Conservation (phyloP, 2,888 invertebrate genomes). For the Anthophora plumipes region DNA sequence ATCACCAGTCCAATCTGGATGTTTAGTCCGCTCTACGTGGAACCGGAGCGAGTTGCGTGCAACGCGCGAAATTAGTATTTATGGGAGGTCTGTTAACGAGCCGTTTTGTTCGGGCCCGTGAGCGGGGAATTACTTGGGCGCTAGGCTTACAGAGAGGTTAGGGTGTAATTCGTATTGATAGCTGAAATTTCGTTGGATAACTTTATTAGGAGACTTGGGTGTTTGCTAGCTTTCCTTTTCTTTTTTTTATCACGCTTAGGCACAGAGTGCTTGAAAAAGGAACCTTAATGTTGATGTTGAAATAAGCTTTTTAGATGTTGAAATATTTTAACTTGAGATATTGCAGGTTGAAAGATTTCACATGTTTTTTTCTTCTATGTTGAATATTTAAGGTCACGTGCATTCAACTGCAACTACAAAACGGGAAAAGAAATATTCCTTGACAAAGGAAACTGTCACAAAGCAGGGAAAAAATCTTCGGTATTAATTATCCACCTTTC, state of each 20-base stretch:
- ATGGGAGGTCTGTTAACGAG: constrained; percentile 40
- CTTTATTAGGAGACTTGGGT: neutral
- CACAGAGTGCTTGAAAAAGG: too few species aligned
- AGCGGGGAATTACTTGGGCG: constrained; percentile 75
- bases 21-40: constrained; percentile 13
- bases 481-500: too few species aligned
- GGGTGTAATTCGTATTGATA: constrained; percentile 2
- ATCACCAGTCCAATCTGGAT: constrained; percentile 23
- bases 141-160: neutral
- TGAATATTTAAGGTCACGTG: too few species aligned
- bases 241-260: neutral
- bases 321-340: too few species aligned
- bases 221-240: neutral
- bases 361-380: too few species aligned
- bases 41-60: constrained; percentile 44
- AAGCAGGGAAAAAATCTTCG: too few species aligned
- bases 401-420: too few species aligned
- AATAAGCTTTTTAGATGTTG: too few species aligned
- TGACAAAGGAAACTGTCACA: too few species aligned
- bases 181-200: neutral
- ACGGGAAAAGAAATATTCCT: too few species aligned
- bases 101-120: constrained; percentile 58
- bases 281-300: too few species aligned
- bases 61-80: constrained; percentile 52
- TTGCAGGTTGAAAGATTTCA: too few species aligned